Conservation (phyloP, 2,113 vertebrate genomes). For the Elephantulus edwardii region DNA sequence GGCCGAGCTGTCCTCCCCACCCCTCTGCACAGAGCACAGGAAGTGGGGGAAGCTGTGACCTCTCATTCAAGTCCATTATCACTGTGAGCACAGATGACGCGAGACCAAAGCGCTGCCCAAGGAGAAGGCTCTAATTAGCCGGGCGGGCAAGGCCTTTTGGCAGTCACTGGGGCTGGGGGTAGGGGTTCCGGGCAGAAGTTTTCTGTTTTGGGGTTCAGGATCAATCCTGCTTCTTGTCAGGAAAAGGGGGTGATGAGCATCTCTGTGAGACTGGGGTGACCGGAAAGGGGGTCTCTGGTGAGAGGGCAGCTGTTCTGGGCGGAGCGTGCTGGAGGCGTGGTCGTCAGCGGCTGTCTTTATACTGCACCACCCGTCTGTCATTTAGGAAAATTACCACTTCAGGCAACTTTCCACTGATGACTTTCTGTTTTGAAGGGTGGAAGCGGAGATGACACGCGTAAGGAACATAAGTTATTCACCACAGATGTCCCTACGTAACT, state of each 20-base stretch:
- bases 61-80: constrained; percentile 73
- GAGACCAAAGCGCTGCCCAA: not conserved
- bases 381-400: constrained; percentile 64
- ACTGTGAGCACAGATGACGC: not conserved
- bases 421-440: constrained; percentile 40
- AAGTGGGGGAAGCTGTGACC: constrained; percentile 67
- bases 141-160: constrained; percentile 24
- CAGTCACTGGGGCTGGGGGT: constrained; percentile 1
- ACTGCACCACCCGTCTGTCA: not conserved
- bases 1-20: not conserved
- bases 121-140: constrained; percentile 55
- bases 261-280: not conserved
- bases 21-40: constrained; percentile 17
- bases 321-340: not conserved
- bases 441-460: not conserved
- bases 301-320: not conserved
- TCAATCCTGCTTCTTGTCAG: not conserved
- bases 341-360: not conserved
- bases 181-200: not conserved
- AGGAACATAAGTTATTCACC: not conserved
- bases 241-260: not conserved
- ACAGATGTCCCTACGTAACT: not conserved
- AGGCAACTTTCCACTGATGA: constrained; percentile 60
- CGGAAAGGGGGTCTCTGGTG: not conserved
- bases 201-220: not conserved